Evolutionary conservation across 1,140 invertebrate genomes (phyloP), one percentile per base, ranked within the genome.

Genomic region (Phymastichus coffea): DNA sequence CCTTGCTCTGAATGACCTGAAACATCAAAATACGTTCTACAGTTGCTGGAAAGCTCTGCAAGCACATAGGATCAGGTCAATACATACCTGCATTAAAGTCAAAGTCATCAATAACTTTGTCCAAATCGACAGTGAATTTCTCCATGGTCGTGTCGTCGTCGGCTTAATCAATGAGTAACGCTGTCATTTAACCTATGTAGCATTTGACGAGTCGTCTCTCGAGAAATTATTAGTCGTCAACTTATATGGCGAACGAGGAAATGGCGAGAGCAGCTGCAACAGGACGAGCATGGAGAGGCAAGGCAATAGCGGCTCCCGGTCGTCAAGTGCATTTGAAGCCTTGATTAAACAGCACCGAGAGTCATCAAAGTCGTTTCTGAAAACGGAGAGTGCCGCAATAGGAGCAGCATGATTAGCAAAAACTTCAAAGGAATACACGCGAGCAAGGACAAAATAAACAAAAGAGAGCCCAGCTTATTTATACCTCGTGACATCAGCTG

Each of bases 31-130:
- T 25, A 41, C n/a, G n/a, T n/a, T n/a, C n/a, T n/a, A n/a, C n/a
- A n/a, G n/a, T n/a, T n/a, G n/a, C n/a, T n/a, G n/a, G 6, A 49
- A 8, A 40, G 25, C 14, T 15, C 19, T 23, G 12, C 17, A 53
- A 52, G 1, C 23, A 40, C 22, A 40, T 52, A 30, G 22, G 9
- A 4, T 53, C 17, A 28, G 22, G 1, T 40, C 15, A 3, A 48
- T 7, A 25, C 12, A 44, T 57, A 87, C 85, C 85, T 83, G 89
- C 85, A 73, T 86, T 86, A 70, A 88, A 85, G 78, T 94, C 91
- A 78, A 94, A 90, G 70, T 93, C 91, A 78, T 94, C 91, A 47
- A 94, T 80, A 66, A 93, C 89, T 82, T 92, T 91, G 78, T 94
- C 91, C 65, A 94, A 83, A 82, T 94, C 91, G 58, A 94, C 86